A percentile compares a stretch with the other conserved stretches of the same genome.
These are phyloP conservation scores for Tortricodes alternella DNA, from an alignment of 2,888 invertebrate species.

Conservation along the genomic window DNA sequence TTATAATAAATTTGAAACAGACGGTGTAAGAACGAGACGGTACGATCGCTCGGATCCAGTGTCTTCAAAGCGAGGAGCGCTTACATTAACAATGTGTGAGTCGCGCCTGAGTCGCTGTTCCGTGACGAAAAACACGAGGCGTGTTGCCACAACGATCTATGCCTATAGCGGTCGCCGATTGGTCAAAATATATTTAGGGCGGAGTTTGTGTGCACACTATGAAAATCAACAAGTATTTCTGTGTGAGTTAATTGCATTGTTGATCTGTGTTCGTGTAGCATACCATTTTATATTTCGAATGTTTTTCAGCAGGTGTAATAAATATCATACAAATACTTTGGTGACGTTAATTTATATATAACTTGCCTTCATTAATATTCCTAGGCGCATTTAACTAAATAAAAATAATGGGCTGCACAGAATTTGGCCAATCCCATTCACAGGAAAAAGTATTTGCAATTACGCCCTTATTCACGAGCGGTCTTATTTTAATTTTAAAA, in stretches of 20 bases:
- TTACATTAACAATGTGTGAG: constrained; percentile 80
- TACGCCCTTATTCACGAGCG: constrained; percentile 1
- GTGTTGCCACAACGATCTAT: constrained; percentile 79
- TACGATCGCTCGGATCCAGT: constrained; percentile 68
- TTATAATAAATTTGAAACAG: constrained; percentile 26
- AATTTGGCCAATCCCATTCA: too few species aligned
- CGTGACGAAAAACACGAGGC: constrained; percentile 81
- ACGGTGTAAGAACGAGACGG: constrained; percentile 69
- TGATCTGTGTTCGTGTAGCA: constrained; percentile 68
- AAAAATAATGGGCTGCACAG: too few species aligned
- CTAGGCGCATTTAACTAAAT: not conserved
- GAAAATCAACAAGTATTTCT: constrained; percentile 53
- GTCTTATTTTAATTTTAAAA: constrained; percentile 1
- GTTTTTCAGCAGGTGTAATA: constrained; percentile 53
- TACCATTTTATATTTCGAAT: constrained; percentile 58
- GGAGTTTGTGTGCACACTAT: constrained; percentile 73
- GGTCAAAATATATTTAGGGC: constrained; percentile 75
- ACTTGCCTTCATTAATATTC: not conserved
- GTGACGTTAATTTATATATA: constrained; percentile 1
- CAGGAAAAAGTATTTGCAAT: constrained; percentile 2
- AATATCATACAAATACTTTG: constrained; percentile 1
- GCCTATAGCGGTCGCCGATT: constrained; percentile 65
- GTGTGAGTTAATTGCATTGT: constrained; percentile 81
- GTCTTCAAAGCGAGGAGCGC: constrained; percentile 75
- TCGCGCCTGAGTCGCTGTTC: constrained; percentile 81